Conservation (phyloP, 1,140 invertebrate genomes). For the Ruditapes philippinarum region DNA sequence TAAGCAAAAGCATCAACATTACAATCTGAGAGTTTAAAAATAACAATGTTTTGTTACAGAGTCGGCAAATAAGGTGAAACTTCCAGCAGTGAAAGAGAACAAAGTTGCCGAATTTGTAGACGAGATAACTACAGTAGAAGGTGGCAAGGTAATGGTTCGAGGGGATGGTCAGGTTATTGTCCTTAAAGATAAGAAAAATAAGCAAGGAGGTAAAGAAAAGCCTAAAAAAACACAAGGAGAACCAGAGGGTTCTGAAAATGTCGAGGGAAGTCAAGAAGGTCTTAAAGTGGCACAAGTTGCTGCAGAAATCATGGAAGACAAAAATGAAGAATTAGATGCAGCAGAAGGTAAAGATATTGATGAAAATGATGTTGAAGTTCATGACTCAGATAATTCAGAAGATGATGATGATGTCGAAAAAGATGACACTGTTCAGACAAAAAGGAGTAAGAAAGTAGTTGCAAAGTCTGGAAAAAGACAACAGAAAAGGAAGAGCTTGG, state of each 20-base stretch:
- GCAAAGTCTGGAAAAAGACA: neutral
- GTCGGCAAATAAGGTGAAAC: conserved; percentile 14
- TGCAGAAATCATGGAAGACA: neutral
- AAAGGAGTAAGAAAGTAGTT: neutral
- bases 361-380: neutral
- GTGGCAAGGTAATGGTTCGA: conserved; percentile 8
- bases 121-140: conserved; percentile 50
- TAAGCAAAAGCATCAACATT: too few species aligned
- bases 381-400: too few species aligned
- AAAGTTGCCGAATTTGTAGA: neutral
- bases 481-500: neutral
- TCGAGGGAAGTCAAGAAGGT: neutral
- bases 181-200: neutral
- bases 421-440: neutral
- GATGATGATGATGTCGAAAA: neutral
- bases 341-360: neutral
- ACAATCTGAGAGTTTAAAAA: neutral
- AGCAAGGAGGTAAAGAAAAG: neutral
- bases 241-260: neutral
- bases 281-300: too few species aligned
- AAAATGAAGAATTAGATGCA: neutral
- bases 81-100: neutral
- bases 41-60: neutral
- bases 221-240: neutral
- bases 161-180: conserved; percentile 25